These are phyloP conservation scores for Carcina quercana DNA, from an alignment of 2,888 invertebrate species.

Conservation along the genomic window DNA sequence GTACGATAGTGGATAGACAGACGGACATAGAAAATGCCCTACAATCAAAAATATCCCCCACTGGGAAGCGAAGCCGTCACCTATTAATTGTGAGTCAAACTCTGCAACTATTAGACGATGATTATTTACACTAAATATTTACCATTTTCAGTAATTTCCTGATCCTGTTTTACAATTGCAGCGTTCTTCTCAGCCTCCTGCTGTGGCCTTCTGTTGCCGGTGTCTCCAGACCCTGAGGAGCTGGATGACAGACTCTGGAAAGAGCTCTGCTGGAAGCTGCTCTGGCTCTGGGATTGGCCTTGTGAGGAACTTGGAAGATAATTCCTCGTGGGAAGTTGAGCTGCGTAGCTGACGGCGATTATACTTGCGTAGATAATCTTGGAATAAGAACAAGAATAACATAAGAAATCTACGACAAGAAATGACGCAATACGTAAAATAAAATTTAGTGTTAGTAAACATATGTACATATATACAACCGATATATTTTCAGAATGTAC, in stretches of 20 bases:
- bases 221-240: conserved; percentile 18
- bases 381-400: no score
- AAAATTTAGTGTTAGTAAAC: no score
- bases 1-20: not conserved
- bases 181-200: conserved; percentile 46
- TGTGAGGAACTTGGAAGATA: conserved; percentile 22
- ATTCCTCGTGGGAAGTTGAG: conserved; percentile 39
- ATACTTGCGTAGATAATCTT: conserved; percentile 35
- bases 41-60: no score
- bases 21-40: no score
- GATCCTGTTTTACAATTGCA: conserved; percentile 42
- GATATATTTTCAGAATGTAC: no score
- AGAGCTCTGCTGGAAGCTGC: conserved; percentile 8
- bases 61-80: no score
- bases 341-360: conserved; percentile 35
- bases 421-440: no score
- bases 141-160: conserved; percentile 42
- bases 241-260: conserved; percentile 12
- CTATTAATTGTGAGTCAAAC: no score
- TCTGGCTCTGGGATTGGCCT: conserved; percentile 1
- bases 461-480: no score
- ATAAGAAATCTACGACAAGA: no score
- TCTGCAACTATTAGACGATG: not conserved
- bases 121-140: conserved; percentile 21
- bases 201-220: conserved; percentile 38